Conservation (phyloP, 2,888 invertebrate genomes). For the Parnassius smintheus region DNA sequence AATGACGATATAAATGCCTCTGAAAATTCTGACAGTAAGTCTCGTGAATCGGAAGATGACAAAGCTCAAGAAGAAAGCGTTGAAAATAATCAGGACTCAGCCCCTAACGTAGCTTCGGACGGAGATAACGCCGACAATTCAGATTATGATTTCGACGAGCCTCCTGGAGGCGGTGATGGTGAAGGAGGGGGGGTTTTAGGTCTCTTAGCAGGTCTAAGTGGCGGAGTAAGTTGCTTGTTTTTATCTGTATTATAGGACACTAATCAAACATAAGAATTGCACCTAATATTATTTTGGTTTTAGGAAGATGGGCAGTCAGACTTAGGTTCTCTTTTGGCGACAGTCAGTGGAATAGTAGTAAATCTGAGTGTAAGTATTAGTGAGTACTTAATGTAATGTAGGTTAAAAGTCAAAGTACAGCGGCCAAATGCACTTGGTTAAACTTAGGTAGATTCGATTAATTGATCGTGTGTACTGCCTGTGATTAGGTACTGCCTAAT, state of each 20-base stretch:
- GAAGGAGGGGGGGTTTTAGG: slow-evolving; percentile 73
- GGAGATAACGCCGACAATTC: slow-evolving; percentile 36
- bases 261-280: background rate
- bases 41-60: slow-evolving; percentile 42
- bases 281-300: background rate
- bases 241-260: background rate
- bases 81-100: slow-evolving; percentile 43
- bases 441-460: no score
- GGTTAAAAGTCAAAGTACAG: no score
- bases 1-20: slow-evolving; percentile 35
- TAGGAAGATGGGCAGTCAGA: slow-evolving; percentile 74
- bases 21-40: slow-evolving; percentile 33
- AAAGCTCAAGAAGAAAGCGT: slow-evolving; percentile 37
- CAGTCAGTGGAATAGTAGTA: slow-evolving; percentile 70
- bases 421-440: no score
- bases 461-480: no score
- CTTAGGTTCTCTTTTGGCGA: slow-evolving; percentile 65
- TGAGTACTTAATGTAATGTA: no score
- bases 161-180: slow-evolving; percentile 65
- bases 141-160: slow-evolving; percentile 64
- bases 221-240: slow-evolving; percentile 55
- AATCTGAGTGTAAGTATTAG: slow-evolving; percentile 69
- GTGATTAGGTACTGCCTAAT: no score
- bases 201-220: slow-evolving; percentile 67
- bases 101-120: slow-evolving; percentile 36